Conservation (phyloP, 2,113 vertebrate genomes). For the Ageneiosus marmoratus region DNA sequence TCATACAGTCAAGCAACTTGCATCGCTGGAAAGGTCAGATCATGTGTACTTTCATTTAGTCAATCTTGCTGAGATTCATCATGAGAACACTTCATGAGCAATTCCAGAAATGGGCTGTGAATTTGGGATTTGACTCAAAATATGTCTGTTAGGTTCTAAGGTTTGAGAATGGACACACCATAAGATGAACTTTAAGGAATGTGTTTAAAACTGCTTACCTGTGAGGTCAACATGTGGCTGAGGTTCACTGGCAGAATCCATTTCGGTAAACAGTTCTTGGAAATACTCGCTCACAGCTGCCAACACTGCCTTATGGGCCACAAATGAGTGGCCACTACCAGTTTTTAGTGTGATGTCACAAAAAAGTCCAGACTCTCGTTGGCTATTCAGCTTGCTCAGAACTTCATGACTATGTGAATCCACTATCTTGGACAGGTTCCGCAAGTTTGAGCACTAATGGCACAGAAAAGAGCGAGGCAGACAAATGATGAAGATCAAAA, state of each 20-base stretch:
- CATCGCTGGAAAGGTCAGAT: no score
- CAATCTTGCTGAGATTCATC: no score
- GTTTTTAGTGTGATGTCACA: constrained; percentile 79
- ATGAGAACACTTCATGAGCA: no score
- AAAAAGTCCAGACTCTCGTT: constrained; percentile 76
- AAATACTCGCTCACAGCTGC: constrained; percentile 82
- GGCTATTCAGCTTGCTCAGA: constrained; percentile 73
- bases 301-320: constrained; percentile 76
- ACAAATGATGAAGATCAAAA: not conserved
- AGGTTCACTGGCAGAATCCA: constrained; percentile 65
- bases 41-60: no score
- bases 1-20: no score
- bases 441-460: constrained; percentile 51
- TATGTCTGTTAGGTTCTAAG: no score
- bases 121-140: no score
- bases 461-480: not conserved
- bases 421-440: constrained; percentile 70
- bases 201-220: constrained; percentile 58
- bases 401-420: constrained; percentile 67
- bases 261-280: constrained; percentile 77
- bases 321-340: constrained; percentile 65
- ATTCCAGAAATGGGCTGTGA: no score
- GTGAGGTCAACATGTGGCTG: constrained; percentile 75
- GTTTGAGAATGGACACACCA: not conserved
- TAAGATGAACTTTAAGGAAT: not conserved